Conservation (phyloP, 2,888 invertebrate species). For the Drosophila eohydei region DNA sequence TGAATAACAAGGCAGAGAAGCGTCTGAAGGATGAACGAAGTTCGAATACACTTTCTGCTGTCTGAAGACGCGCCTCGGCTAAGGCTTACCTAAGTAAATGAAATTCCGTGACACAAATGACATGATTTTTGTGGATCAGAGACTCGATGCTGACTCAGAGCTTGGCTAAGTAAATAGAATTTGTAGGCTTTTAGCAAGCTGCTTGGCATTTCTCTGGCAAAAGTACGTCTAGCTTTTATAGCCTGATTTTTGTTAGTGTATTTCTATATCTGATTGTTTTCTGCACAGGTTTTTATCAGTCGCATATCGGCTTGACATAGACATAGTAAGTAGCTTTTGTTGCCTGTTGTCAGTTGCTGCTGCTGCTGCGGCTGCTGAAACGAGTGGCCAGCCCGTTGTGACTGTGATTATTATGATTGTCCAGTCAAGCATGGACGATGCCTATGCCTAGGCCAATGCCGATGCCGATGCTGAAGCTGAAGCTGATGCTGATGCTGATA, state of each 20-base stretch:
- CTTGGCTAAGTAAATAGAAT: no score
- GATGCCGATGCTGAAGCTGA: constrained; percentile 20
- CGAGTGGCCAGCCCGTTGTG: constrained; percentile 52
- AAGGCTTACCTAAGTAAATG: neutral
- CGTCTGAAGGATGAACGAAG: constrained; percentile 17
- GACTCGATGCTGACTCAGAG: no score
- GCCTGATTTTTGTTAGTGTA: constrained; percentile 50
- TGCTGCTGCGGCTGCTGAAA: constrained; percentile 41
- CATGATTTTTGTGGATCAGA: no score
- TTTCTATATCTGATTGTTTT: constrained; percentile 66
- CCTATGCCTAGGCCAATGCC: constrained; percentile 42
- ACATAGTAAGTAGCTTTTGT: constrained; percentile 80
- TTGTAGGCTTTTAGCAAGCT: neutral
- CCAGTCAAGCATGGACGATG: constrained; percentile 79
- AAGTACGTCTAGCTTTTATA: neutral
- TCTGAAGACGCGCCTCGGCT: no score
- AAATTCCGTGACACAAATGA: no score
- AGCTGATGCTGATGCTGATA: constrained; percentile 36
- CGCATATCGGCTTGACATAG: constrained; percentile 77
- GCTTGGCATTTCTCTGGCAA: neutral
- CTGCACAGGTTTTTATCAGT: constrained; percentile 75
- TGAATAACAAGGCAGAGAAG: constrained; percentile 56
- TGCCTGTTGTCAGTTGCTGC: constrained; percentile 62
- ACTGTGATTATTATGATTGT: constrained; percentile 81
- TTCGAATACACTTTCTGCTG: constrained; percentile 38